Evolutionary conservation across 2,888 invertebrate genomes (phyloP).

Genomic region (Tridacna gigas): DNA sequence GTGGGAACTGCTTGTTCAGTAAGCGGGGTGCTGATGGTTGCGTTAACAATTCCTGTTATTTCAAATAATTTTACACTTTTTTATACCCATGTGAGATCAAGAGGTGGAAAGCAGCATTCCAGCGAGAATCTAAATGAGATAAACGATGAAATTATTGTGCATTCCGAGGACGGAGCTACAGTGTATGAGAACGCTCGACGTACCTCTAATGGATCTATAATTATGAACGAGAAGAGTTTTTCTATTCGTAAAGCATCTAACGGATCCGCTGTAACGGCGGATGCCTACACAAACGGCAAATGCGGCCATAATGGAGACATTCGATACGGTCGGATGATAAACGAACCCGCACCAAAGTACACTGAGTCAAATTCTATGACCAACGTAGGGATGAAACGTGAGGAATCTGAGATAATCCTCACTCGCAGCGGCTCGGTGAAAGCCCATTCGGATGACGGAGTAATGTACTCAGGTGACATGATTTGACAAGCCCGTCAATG

Average conservation of each 20-base stretch:
- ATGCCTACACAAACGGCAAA: slow-evolving; percentile 53
- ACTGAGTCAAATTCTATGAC: slow-evolving; percentile 71
- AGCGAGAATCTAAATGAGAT: slow-evolving; percentile 31
- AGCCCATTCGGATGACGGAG: slow-evolving; percentile 78
- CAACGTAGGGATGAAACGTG: slow-evolving; percentile 57
- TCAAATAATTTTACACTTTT: slow-evolving; percentile 84
- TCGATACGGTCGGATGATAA: slow-evolving; percentile 59
- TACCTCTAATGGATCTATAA: slow-evolving; percentile 65
- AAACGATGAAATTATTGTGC: slow-evolving; percentile 48
- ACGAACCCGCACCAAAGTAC: slow-evolving; percentile 37
- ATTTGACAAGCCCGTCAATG: slow-evolving; percentile 53
- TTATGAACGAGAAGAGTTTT: slow-evolving; percentile 61
- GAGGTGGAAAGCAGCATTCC: slow-evolving; percentile 56
- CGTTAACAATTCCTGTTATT: slow-evolving; percentile 84
- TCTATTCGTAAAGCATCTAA: slow-evolving; percentile 67
- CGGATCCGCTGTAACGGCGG: slow-evolving; percentile 49
- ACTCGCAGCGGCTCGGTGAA: slow-evolving; percentile 69
- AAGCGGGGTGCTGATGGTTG: slow-evolving; percentile 82
- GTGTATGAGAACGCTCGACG: slow-evolving; percentile 62
- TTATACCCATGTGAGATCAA: slow-evolving; percentile 82
- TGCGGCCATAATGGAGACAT: slow-evolving; percentile 59
- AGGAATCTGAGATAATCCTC: slow-evolving; percentile 66
- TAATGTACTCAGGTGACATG: slow-evolving; percentile 75
- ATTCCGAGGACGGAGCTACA: slow-evolving; percentile 65
- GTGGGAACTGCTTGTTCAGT: slow-evolving; percentile 83